These are phyloP conservation scores for Cassiopea andromeda DNA, from an alignment of 30 jellyfish, hydroid and myxozoan genomes.

Conservation along the genomic window DNA sequence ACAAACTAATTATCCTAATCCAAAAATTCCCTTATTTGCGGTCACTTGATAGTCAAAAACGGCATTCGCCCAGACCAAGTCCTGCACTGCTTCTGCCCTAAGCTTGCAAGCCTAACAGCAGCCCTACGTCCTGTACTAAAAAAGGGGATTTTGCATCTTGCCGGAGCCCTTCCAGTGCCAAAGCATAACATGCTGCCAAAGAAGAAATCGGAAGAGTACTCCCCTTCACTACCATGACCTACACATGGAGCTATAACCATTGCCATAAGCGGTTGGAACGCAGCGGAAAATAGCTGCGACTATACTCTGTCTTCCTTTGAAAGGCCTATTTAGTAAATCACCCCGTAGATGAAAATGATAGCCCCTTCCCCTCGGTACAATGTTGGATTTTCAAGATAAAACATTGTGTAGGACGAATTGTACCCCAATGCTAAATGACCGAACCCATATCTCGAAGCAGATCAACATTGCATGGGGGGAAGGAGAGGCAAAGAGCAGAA, in stretches of 20 bases:
- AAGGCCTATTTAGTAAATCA: no score
- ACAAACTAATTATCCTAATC: constrained; percentile 16
- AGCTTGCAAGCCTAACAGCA: constrained; percentile 35
- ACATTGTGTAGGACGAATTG: no score
- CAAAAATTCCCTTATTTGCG: constrained; percentile 33
- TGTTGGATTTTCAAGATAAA: no score
- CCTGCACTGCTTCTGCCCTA: constrained; percentile 44
- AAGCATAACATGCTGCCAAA: constrained; percentile 21
- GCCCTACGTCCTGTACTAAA: constrained; percentile 32
- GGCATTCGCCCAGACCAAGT: constrained; percentile 52
- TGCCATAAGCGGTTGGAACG: no score
- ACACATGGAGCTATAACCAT: neutral
- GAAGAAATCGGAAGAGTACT: constrained; percentile 12
- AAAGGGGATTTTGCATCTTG: neutral
- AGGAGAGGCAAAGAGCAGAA: no score
- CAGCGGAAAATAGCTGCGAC: no score
- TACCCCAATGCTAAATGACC: no score
- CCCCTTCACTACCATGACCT: constrained; percentile 39
- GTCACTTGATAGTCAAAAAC: constrained; percentile 28
- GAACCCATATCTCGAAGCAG: no score
- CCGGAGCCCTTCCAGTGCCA: constrained; percentile 15
- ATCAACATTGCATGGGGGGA: no score
- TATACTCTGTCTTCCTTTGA: no score
- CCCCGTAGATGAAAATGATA: no score
- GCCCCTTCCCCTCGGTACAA: no score